phyloP scores from a whole-genome alignment of 2,888 invertebrate genomes.

The Microdon myrmicae region DNA sequence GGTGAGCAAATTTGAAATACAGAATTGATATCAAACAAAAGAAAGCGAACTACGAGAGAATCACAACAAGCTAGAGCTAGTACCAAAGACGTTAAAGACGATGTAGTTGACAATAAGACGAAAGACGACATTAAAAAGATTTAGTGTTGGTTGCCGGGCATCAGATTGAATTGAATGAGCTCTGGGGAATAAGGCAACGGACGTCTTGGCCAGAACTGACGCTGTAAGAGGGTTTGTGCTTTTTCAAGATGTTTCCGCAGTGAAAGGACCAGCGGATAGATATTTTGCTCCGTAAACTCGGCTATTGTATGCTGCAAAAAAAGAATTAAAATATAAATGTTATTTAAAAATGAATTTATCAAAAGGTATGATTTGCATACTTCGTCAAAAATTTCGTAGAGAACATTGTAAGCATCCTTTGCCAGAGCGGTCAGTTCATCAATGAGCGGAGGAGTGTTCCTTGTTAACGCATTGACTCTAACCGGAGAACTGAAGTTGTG shows the following conservation, averaged over 20 bases:
- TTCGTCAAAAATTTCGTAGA: conserved; percentile 72
- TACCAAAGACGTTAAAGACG: too few species aligned
- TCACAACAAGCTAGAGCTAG: too few species aligned
- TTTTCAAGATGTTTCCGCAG: conserved; percentile 71
- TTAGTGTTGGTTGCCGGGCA: conserved; percentile 50
- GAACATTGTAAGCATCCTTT: conserved; percentile 69
- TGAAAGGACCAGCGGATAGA: conserved; percentile 69
- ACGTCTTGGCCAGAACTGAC: conserved; percentile 71
- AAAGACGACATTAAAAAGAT: too few species aligned
- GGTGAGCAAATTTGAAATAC: too few species aligned
- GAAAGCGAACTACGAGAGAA: too few species aligned
- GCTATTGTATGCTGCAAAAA: conserved; percentile 65
- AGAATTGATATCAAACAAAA: too few species aligned
- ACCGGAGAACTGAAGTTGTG: conserved; percentile 76
- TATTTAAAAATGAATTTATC: background rate
- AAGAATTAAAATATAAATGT: background rate
- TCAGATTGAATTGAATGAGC: conserved; percentile 56
- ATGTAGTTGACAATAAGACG: too few species aligned
- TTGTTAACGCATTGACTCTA: conserved; percentile 73
- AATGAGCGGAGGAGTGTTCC: conserved; percentile 70
- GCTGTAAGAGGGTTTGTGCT: conserved; percentile 68
- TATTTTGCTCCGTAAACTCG: conserved; percentile 76
- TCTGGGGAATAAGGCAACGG: conserved; percentile 68
- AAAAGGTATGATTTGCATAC: conserved; percentile 44
- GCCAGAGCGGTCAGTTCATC: conserved; percentile 70